Evolutionary conservation across 1,140 invertebrate genomes (phyloP), one percentile per base, ranked within the genome.

Genomic region (Yoshiicerus persimilis): DNA sequence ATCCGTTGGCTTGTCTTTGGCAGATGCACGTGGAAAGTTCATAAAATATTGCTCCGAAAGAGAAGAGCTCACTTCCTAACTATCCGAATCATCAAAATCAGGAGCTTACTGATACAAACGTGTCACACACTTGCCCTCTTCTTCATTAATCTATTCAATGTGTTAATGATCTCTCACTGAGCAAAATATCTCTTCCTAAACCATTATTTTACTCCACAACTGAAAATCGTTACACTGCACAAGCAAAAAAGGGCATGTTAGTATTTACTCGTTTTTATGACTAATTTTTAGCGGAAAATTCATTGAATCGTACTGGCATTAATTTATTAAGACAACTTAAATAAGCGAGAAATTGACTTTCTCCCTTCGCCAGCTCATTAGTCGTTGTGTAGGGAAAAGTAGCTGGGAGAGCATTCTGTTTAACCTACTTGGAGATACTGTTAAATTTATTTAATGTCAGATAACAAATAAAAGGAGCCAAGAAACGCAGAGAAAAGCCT

Each of bases 401-500:
- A n/a, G 20, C 47, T 56, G 16, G 20, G 8, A 6, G 13, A 56
- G 47, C 47, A 56, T 38, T 34, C 13, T 38, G 32, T 80, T 70
- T 80, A 80, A 32, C 75, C 75, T 80, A 80, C 34, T 80, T 80
- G 34, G 20, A 32, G 32, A 36, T 36, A 36, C 32, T 80, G 75
- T 6, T 23, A n/a, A 80, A 80, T 80, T 80, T 80, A 80, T 80
- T 80, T 80, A 80, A 34, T 80, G 32, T 32, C 30, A 80, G 75
- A 80, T 80, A 80, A 32, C 75, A 80, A 80, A 80, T 80, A 80
- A 34, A 80, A 23, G 30, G 34, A 80, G 75, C 75, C 75, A 80
- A 80, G 75, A 80, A 80, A 27, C 13, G 64, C 10, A 70, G 64
- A 70, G 64, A 30, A 70, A 80, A 80, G 75, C 75, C 34, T 36